A percentile compares a stretch with the other conserved stretches of the same genome.
These are phyloP conservation scores for Babyrousa celebensis DNA, from an alignment of 2,797 vertebrate species.

Conservation along the genomic window DNA sequence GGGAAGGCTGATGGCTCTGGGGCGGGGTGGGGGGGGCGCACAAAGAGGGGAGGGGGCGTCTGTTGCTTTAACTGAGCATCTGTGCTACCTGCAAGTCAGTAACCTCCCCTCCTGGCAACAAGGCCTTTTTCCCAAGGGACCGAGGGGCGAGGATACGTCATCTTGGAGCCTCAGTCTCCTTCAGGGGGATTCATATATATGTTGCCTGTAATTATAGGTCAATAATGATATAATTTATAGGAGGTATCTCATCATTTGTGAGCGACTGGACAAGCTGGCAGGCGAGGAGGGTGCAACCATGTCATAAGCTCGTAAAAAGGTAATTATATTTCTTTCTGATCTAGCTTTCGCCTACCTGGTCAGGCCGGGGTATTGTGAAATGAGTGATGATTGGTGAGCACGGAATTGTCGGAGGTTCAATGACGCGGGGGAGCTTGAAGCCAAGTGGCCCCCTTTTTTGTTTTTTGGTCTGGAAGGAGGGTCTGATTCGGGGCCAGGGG, in stretches of 20 bases:
- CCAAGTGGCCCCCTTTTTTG: constrained; percentile 66
- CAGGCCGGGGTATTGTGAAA: constrained; percentile 89
- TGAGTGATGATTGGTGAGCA: constrained; percentile 85
- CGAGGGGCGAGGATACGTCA: constrained; percentile 82
- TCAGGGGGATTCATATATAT: constrained; percentile 90
- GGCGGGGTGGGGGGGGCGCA: constrained; percentile 3
- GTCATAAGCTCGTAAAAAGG: constrained; percentile 93
- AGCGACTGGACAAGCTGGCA: constrained; percentile 91
- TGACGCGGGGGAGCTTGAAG: constrained; percentile 82
- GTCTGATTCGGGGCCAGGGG: constrained; percentile 35
- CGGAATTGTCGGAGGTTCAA: constrained; percentile 85
- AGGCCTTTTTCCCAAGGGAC: constrained; percentile 89
- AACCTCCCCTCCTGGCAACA: constrained; percentile 82
- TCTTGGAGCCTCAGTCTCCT: constrained; percentile 90
- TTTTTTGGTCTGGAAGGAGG: constrained; percentile 84
- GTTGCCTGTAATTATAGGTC: constrained; percentile 92
- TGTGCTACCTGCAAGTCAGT: constrained; percentile 88
- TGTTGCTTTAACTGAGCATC: constrained; percentile 87
- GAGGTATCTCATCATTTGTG: constrained; percentile 91
- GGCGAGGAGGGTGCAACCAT: constrained; percentile 89
- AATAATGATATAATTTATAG: constrained; percentile 93
- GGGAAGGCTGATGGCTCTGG: constrained; percentile 63
- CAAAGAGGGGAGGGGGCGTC: neutral
- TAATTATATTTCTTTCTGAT: constrained; percentile 93
- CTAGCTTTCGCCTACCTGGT: constrained; percentile 91